Evolutionary conservation across 2,113 vertebrate genomes (phyloP), one percentile per base, ranked within the genome.

Genomic region (Vicugna pacos): DNA sequence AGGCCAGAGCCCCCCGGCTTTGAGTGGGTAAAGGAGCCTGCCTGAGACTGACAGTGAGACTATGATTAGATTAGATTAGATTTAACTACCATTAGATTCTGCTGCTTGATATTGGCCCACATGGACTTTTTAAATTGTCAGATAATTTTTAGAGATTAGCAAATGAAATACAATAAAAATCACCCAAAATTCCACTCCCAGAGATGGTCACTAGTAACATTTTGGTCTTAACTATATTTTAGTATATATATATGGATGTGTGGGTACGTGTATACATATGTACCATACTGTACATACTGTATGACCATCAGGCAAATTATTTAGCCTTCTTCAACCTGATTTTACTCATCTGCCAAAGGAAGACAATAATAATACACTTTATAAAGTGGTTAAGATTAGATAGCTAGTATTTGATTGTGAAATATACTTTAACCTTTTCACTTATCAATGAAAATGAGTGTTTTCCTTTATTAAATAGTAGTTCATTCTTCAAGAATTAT

Each of bases 371-470:
- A 20, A 73, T 46, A 73, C 13, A 91, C 22, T 72, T 96, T 75
- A 89, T 58, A 93, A 97, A 91, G 30, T 67, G 91, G 30, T 20
- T 89, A 89, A 85, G 65, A 91, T 75, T 69, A 75, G 91, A 91
- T 38, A 69, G 76, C 35, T 84, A 96, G 81, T 67, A 95, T 65
- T 69, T 84, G 19, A 80, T 52, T 81, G 26, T 91, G 46, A 88
- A 94, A 82, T 88, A 73, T 15, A 96, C 2, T 82, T 52, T 92
- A 93, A 89, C 1, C 20, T 76, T 94, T 96, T 97, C 46, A 95
- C 9, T 79, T 85, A 93, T 42, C n/a, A 84, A 54, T 80, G 50
- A 70, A 76, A 92, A 87, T 77, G 16, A 95, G 35, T 87, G 4
- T 67, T 91, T 89, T 15, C 13, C 89, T 42, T 6, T 67, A 72